Evolutionary conservation across 2,888 invertebrate genomes (phyloP).

Genomic region (Mechanitis mazaeus): DNA sequence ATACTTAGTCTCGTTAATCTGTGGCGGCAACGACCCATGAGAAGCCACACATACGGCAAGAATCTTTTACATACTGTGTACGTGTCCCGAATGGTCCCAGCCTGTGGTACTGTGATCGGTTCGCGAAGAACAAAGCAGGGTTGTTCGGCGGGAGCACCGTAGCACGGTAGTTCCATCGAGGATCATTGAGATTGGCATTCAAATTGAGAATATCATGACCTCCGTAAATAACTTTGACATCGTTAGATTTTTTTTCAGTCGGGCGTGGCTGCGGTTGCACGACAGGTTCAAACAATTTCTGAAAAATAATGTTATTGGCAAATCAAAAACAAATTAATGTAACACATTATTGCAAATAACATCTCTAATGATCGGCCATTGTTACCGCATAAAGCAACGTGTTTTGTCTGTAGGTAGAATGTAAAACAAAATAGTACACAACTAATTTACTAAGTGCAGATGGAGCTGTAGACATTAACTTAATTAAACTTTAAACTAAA

Average conservation of each 20-base stretch:
- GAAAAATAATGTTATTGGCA: slow-evolving; percentile 35
- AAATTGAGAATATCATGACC: slow-evolving; percentile 78
- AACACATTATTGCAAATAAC: neutral
- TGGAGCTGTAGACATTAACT: no score
- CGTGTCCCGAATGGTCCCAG: slow-evolving; percentile 73
- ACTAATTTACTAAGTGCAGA: no score
- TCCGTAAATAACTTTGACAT: slow-evolving; percentile 65
- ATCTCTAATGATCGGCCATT: neutral
- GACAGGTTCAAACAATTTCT: slow-evolving; percentile 68
- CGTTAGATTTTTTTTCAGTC: slow-evolving; percentile 54
- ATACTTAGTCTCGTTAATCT: slow-evolving; percentile 56
- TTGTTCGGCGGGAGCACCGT: slow-evolving; percentile 76
- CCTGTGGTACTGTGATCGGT: slow-evolving; percentile 79
- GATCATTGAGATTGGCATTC: slow-evolving; percentile 71
- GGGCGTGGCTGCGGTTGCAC: slow-evolving; percentile 67
- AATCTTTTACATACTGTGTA: slow-evolving; percentile 76
- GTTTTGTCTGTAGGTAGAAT: no score
- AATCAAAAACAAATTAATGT: no score
- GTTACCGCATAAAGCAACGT: no score
- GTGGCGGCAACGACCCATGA: slow-evolving; percentile 69
- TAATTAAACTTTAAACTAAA: slow-evolving; percentile 9
- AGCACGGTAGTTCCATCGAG: slow-evolving; percentile 74
- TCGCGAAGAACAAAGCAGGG: slow-evolving; percentile 76
- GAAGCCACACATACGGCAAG: slow-evolving; percentile 72
- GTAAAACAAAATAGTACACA: no score